Percentiles rank a stretch among this genome's conserved stretches.
phyloP scores from a whole-genome alignment of 2,113 vertebrate genomes.

The Spilogale gracilis region DNA sequence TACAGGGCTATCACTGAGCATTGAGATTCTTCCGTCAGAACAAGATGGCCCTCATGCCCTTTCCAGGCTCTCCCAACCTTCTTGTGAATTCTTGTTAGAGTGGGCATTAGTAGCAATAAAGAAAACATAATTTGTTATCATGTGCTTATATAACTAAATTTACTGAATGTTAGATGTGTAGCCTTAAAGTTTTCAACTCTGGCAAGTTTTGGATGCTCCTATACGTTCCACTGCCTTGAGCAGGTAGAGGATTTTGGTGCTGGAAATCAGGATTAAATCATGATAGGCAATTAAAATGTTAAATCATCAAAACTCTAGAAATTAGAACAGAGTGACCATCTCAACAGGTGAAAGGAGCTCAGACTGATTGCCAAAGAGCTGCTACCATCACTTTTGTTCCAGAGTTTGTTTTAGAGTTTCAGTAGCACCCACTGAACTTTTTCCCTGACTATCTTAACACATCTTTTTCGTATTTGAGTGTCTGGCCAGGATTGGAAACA shows the following conservation, averaged over 20 bases:
- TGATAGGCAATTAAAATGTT: slow-evolving; percentile 9
- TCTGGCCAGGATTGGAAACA: slow-evolving; percentile 76
- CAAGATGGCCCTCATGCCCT: neutral
- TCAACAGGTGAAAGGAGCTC: neutral
- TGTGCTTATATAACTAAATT: slow-evolving; percentile 22
- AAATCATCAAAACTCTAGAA: slow-evolving; percentile 41
- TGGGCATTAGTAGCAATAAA: neutral
- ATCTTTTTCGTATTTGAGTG: slow-evolving; percentile 65
- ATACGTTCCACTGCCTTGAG: neutral
- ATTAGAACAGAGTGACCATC: neutral
- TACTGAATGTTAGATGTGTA: neutral
- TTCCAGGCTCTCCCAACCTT: neutral
- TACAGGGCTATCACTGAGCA: neutral
- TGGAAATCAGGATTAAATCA: slow-evolving; percentile 36
- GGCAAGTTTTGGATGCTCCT: neutral
- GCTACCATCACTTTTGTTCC: slow-evolving; percentile 34
- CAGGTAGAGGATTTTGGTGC: neutral
- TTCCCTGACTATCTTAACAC: slow-evolving; percentile 69
- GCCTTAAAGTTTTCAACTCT: slow-evolving; percentile 37
- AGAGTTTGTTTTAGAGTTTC: slow-evolving; percentile 65
- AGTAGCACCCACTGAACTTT: slow-evolving; percentile 71
- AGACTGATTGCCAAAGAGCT: neutral
- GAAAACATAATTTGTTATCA: neutral
- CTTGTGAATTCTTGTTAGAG: slow-evolving; percentile 32
- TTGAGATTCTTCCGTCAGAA: neutral